Percentiles rank a stretch among this genome's conserved stretches.
These are phyloP conservation scores for Lepisosteus oculatus DNA, from an alignment of 2,113 vertebrate species.

Conservation along the genomic window DNA sequence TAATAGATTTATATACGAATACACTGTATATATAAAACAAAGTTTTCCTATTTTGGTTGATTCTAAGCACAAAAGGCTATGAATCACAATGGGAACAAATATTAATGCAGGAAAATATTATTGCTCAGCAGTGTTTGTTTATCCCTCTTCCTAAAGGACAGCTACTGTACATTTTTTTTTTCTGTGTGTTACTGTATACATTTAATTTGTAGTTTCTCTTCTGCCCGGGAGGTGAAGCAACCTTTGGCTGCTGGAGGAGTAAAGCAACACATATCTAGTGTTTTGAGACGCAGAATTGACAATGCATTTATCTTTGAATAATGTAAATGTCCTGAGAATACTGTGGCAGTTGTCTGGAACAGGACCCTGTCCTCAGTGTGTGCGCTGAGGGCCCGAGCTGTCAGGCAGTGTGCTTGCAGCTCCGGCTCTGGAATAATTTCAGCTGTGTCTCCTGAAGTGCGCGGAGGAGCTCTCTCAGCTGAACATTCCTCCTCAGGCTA, in stretches of 20 bases:
- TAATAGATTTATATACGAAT: no score
- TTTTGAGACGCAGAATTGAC: slow-evolving; percentile 76
- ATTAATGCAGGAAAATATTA: no score
- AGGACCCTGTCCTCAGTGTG: slow-evolving; percentile 43
- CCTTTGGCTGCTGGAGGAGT: slow-evolving; percentile 69
- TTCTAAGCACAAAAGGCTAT: no score
- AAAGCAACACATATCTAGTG: slow-evolving; percentile 69
- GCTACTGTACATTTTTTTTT: slow-evolving; percentile 25
- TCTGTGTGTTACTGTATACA: slow-evolving; percentile 65
- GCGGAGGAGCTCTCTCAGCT: slow-evolving; percentile 40
- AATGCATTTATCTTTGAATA: slow-evolving; percentile 84
- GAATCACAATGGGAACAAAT: no score
- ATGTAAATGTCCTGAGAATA: slow-evolving; percentile 78
- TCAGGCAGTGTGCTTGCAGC: slow-evolving; percentile 52
- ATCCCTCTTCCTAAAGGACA: no score
- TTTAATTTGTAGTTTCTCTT: slow-evolving; percentile 74
- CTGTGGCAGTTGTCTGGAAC: slow-evolving; percentile 52
- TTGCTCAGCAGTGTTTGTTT: no score
- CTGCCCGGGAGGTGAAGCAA: slow-evolving; percentile 66
- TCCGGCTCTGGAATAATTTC: slow-evolving; percentile 56
- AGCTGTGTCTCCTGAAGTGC: slow-evolving; percentile 54
- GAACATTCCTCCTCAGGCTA: slow-evolving; percentile 49
- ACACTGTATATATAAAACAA: no score
- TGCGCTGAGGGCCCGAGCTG: slow-evolving; percentile 58
- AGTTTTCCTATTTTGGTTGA: no score